Percentiles rank a stretch among this genome's conserved stretches.
Evolutionary conservation across 2,797 vertebrate species (phyloP).

Genomic region (Crenichthys baileyi): DNA sequence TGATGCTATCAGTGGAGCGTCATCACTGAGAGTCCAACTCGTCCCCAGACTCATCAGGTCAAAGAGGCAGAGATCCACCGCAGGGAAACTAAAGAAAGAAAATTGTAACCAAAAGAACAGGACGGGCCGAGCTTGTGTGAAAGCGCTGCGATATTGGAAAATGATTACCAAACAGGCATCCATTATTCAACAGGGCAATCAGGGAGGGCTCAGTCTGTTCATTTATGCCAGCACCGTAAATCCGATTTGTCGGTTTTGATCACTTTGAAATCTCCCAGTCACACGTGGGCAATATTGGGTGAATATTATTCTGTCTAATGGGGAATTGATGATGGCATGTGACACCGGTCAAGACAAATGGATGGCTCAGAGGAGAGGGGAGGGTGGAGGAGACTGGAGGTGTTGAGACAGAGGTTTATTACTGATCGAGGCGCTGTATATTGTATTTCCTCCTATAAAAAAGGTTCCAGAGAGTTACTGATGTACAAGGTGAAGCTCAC

Average conservation of each 20-base stretch:
- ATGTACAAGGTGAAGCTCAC: not conserved
- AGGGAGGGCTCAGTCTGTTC: constrained; percentile 78
- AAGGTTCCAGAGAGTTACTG: constrained; percentile 2
- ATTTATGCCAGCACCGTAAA: constrained; percentile 83
- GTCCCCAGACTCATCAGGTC: constrained; percentile 25
- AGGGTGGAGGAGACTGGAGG: constrained; percentile 7
- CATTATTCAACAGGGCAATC: constrained; percentile 84
- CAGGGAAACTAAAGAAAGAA: not conserved
- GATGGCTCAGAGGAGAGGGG: constrained; percentile 45
- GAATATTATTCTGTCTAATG: constrained; percentile 82
- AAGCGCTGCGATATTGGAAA: constrained; percentile 79
- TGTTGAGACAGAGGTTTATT: constrained; percentile 27
- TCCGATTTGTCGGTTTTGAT: constrained; percentile 86
- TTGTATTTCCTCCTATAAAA: not conserved
- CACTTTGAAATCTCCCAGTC: constrained; percentile 80
- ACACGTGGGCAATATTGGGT: constrained; percentile 78
- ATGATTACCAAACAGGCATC: constrained; percentile 84
- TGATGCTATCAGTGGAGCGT: constrained; percentile 27
- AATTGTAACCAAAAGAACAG: constrained; percentile 21
- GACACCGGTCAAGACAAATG: constrained; percentile 73
- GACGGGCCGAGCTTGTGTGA: constrained; percentile 13
- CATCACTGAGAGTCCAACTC: constrained; percentile 19
- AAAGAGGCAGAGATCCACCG: constrained; percentile 10
- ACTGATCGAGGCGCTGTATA: constrained; percentile 25
- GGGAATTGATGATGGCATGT: constrained; percentile 81